Percentiles rank a stretch among this genome's conserved stretches.
These are phyloP conservation scores for Caenorhabditis tropicalis DNA, from an alignment of 1,140 invertebrate species.

Conservation along the genomic window DNA sequence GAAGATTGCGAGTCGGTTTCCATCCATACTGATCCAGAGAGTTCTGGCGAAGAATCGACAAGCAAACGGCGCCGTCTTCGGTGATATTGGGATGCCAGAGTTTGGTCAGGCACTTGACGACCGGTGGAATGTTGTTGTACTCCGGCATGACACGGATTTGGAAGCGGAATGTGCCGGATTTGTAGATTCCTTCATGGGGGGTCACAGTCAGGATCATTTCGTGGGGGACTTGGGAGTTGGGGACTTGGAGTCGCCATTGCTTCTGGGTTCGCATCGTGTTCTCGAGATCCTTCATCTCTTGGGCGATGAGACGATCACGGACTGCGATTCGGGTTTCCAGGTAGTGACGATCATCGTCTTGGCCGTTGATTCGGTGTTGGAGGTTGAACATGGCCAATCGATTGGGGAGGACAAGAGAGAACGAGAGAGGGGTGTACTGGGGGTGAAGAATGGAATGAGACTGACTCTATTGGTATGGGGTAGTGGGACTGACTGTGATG, in stretches of 20 bases:
- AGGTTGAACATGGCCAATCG: slow-evolving; percentile 81
- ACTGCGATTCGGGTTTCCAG: slow-evolving; percentile 78
- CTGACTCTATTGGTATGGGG: too few species aligned
- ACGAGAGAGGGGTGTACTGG: not conserved
- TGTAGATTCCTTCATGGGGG: slow-evolving; percentile 89
- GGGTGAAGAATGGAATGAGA: too few species aligned
- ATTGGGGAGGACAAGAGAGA: too few species aligned
- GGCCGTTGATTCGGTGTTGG: slow-evolving; percentile 70
- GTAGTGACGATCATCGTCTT: slow-evolving; percentile 64
- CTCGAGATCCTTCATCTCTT: slow-evolving; percentile 90
- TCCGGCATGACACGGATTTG: slow-evolving; percentile 86
- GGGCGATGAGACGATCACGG: slow-evolving; percentile 83
- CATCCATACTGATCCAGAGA: slow-evolving; percentile 90
- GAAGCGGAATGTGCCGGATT: slow-evolving; percentile 85
- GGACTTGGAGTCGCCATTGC: slow-evolving; percentile 82
- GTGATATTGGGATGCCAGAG: slow-evolving; percentile 94
- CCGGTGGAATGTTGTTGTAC: slow-evolving; percentile 94
- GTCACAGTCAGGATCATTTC: slow-evolving; percentile 82
- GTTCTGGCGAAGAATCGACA: slow-evolving; percentile 87
- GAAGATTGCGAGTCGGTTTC: slow-evolving; percentile 89
- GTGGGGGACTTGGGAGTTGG: slow-evolving; percentile 79
- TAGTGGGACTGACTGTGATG: too few species aligned
- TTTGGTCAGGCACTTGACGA: slow-evolving; percentile 87
- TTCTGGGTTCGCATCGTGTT: slow-evolving; percentile 79
- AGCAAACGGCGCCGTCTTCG: slow-evolving; percentile 86